A percentile compares a stretch with the other conserved stretches of the same genome.
phyloP scores from a whole-genome alignment of 2,113 vertebrate genomes.

The Capreolus pygargus region DNA sequence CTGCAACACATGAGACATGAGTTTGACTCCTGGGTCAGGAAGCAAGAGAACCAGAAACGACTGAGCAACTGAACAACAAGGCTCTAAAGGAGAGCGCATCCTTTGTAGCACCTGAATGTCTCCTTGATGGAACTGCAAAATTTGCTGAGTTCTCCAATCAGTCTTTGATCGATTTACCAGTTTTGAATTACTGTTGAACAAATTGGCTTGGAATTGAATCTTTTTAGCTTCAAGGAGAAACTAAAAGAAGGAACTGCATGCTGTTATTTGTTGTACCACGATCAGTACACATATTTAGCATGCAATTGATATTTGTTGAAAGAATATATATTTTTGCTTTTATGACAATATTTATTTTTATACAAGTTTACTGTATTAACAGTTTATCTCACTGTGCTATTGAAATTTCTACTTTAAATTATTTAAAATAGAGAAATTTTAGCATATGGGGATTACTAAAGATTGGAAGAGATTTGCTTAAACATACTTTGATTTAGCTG shows the following conservation, averaged over 20 bases:
- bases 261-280: neutral
- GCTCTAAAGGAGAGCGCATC: neutral
- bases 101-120: neutral
- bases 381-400: neutral
- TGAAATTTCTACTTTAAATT: neutral
- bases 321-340: neutral
- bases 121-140: neutral
- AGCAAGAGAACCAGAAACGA: neutral
- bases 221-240: neutral
- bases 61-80: neutral
- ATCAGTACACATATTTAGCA: neutral
- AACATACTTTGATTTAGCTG: neutral
- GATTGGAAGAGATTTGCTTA: neutral
- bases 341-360: neutral
- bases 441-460: neutral
- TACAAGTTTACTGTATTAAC: neutral
- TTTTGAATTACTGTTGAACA: neutral
- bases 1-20: neutral
- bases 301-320: neutral
- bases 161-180: neutral
- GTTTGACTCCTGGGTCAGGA: neutral
- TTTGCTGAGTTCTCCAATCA: neutral
- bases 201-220: neutral
- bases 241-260: neutral
- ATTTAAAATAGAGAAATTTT: neutral